Conservation (phyloP, 2,113 vertebrate genomes). For the human (Homo sapiens) region DNA sequence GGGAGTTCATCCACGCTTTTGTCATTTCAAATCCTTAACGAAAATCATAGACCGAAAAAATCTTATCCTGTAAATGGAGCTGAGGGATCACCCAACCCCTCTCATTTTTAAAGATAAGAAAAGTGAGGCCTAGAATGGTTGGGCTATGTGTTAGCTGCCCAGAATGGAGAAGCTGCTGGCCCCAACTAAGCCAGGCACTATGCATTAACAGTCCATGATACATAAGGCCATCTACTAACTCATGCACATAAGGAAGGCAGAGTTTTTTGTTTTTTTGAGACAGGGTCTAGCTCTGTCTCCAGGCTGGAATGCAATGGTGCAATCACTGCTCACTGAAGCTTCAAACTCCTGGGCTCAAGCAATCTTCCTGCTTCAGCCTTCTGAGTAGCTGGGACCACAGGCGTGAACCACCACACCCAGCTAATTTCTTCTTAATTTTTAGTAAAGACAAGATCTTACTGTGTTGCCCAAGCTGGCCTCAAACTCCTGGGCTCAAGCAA, state of each 20-base stretch:
- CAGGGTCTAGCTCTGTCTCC: too few species aligned
- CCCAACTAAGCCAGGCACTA: too few species aligned
- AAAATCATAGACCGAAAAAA: not conserved
- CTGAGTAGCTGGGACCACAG: too few species aligned
- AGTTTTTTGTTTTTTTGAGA: not conserved
- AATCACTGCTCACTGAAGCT: too few species aligned
- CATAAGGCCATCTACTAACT: fast-evolving
- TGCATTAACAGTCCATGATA: fast-evolving
- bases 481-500: too few species aligned
- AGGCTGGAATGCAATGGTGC: too few species aligned
- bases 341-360: too few species aligned
- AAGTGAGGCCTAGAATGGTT: not conserved
- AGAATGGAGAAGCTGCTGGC: not conserved
- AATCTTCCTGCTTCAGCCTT: too few species aligned
- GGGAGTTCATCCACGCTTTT: not conserved
- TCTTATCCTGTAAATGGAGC: not conserved
- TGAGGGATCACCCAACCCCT: not conserved
- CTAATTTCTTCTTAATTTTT: too few species aligned
- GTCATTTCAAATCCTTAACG: not conserved
- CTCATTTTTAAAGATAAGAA: not conserved
- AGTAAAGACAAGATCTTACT: too few species aligned
- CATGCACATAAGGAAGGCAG: fast-evolving
- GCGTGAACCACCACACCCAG: too few species aligned
- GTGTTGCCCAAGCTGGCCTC: too few species aligned
- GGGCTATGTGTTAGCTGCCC: not conserved